Base-by-base conservation (phyloP, 1,140 invertebrate genomes). In the Drosophila nannoptera region DNA sequence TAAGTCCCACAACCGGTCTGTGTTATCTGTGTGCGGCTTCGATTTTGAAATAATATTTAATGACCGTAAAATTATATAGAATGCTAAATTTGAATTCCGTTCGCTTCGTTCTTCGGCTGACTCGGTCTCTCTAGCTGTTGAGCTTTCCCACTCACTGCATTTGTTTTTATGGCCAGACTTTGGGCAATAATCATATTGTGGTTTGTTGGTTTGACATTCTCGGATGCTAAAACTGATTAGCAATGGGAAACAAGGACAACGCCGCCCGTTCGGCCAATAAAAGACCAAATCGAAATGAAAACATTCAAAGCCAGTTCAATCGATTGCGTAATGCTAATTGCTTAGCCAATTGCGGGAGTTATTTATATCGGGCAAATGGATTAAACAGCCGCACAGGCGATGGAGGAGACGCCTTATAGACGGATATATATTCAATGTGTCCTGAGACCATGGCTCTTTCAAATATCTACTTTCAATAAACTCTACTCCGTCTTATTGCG, bases 11-110 rank as follows among this genome's bases (percentile, higher is more conserved):
- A 35, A 14, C 46, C 45, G 9, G 48, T 54, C 5, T 54, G 60
- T 60, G 31, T 53, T 59, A 64, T 53, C 53, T 67, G 55, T 67
- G 55, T 67, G 56, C 61, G 54, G 48, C 59, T 69, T 77, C 67
- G 82, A 86, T 81, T 87, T 81, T 75, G 54, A 86, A 87, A 86
- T 86, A 87, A 86, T 82, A 86, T 73, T 77, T 87, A 86, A 86
- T 86, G 82, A 67, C 81, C 82, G 82, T 86, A 81, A 86, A 86
- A 87, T 86, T 77, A 86, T 86, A 77, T 78, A 63, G 71, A 75
- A 80, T 63, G 52, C 62, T 52, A 75, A 80, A 86, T 69, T 84
- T 33, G 33, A 65, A 52, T 48, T 73, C 11, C 46, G 60, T 55
- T 71, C 12, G 16, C 54, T 64, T 14, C 32, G 12, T n/a, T 33